Evolutionary conservation across 1,140 invertebrate species (phyloP), one percentile per base, ranked within the genome.

Genomic region (Apis laboriosa): DNA sequence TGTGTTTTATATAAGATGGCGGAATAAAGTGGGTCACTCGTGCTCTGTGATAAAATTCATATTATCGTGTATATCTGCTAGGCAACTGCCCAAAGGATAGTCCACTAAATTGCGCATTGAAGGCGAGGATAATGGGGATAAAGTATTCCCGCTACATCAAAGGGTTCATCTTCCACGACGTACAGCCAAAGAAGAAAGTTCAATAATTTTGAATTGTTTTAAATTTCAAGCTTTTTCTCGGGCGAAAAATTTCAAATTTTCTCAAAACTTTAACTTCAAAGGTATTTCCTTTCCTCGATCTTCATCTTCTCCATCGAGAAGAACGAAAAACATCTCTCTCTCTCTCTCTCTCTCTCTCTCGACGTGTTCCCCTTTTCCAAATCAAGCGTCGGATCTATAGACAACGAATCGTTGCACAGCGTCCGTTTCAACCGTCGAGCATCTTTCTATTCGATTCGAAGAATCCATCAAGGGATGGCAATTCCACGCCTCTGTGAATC

Each of bases 391-490:
- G 34, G 34, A 43, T 63, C 61, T 24, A 63, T 63, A 63, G 24
- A 12, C 34, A 34, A 28, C n/a, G 12, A 5, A 24, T 0, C 19
- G 4, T n/a, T 11, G 28, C 28, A 3, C 34, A 34, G 34, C 34
- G 34, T 34, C 21, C 43, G 7, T 49, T n/a, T 68, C 12, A 13
- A 43, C 4, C 4, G 2, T 43, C 21, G 9, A 11, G 4, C 66
- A 21, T 9, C 19, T 49, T 19, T 9, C 19, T n/a, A 7, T 58
- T 73, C 79, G 84, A 85, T 89, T 89, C 88, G 58, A 28, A 76
- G 77, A 83, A 89, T 82, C 87, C 82, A 89, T 89, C 87, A 87
- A 75, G 63, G 68, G 60, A 34, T 21, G 51, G 85, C 83, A 89
- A 89, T 89, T 89, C 87, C 84, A 56, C 21, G 21, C 34, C 28